Percentiles rank a stretch among this genome's conserved stretches.
phyloP scores from a whole-genome alignment of 2,888 invertebrate species.

The Sminthurinus aureus region DNA sequence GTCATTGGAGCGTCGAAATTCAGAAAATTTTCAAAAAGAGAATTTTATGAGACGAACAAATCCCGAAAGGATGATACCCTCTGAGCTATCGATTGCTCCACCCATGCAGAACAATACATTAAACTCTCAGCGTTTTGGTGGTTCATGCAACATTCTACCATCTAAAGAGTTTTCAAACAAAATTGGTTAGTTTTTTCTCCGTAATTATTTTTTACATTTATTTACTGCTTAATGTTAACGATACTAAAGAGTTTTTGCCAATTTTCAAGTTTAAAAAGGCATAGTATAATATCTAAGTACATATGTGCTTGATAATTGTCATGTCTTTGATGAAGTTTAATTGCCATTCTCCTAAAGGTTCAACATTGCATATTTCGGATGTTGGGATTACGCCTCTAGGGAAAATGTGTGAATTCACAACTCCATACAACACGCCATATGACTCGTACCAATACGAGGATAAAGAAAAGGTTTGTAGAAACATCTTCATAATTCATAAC shows the following conservation, averaged over 20 bases:
- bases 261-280: too few relatives aligned
- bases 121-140: conserved; percentile 34
- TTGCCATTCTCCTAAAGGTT: conserved; percentile 14
- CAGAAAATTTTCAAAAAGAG: conserved; percentile 35
- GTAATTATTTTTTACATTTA: too few relatives aligned
- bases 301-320: not conserved
- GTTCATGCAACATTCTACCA: conserved; percentile 36
- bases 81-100: conserved; percentile 24
- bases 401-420: conserved; percentile 26
- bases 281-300: too few relatives aligned
- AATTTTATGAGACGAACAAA: conserved; percentile 20
- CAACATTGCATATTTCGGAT: conserved; percentile 38
- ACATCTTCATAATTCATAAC: too few relatives aligned
- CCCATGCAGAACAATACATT: conserved; percentile 26
- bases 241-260: too few relatives aligned
- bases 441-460: conserved; percentile 22
- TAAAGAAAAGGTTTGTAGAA: conserved; percentile 37
- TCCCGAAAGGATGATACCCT: conserved; percentile 3
- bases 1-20: conserved; percentile 35
- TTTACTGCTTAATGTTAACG: too few relatives aligned
- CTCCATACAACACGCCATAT: not conserved
- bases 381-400: conserved; percentile 39
- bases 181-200: conserved; percentile 27
- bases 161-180: conserved; percentile 29
- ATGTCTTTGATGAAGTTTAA: not conserved